Evolutionary conservation across 2,797 vertebrate genomes (phyloP).

Genomic region (Dallia pectoralis): DNA sequence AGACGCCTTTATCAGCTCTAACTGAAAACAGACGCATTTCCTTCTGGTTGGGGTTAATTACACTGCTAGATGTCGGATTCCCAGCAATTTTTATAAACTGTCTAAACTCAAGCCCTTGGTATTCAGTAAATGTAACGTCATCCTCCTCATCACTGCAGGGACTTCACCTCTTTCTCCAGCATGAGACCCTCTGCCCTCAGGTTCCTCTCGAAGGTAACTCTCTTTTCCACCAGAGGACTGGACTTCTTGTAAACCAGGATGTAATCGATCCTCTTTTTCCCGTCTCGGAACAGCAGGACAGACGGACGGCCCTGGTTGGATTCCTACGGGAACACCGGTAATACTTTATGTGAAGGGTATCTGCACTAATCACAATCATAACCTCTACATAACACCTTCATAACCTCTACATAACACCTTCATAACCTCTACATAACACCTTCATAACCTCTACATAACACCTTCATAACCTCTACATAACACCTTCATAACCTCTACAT

Average conservation of each 20-base stretch:
- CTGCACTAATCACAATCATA: background rate
- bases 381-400: background rate
- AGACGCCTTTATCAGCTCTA: too few species aligned
- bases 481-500: too few species aligned
- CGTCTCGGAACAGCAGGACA: constrained; percentile 92
- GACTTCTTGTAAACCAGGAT: constrained; percentile 98
- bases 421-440: too few species aligned
- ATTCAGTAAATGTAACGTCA: too few species aligned
- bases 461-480: too few species aligned
- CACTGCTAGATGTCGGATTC: too few species aligned
- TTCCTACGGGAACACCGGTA: constrained; percentile 39
- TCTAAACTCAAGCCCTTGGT: too few species aligned
- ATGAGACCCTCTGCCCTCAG: constrained; percentile 93
- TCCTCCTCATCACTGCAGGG: too few species aligned
- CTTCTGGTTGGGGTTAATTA: too few species aligned
- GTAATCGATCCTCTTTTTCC: constrained; percentile 96
- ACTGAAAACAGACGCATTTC: too few species aligned
- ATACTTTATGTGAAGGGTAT: background rate
- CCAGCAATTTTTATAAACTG: too few species aligned
- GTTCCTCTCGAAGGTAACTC: constrained; percentile 97
- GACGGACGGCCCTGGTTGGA: constrained; percentile 55
- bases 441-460: too few species aligned
- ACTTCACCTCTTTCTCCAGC: constrained; percentile 92
- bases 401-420: background rate
- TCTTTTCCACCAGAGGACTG: constrained; percentile 92